Conservation (phyloP, 2,888 invertebrate genomes). For the Xanthorhoe spadicearia region DNA sequence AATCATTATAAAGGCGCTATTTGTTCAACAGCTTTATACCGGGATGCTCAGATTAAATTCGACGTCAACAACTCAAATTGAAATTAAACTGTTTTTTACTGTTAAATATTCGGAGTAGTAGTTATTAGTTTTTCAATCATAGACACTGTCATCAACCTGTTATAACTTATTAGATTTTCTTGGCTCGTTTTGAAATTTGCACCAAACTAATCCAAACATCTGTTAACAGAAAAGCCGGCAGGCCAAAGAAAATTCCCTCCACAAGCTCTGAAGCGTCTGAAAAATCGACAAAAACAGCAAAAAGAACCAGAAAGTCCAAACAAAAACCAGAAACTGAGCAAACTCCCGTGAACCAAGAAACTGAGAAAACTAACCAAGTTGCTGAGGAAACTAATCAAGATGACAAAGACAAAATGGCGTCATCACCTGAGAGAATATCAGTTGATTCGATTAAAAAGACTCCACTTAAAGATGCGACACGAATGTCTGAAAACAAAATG, state of each 20-base stretch:
- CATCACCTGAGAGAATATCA: conserved; percentile 1
- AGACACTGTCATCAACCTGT: too few relatives aligned
- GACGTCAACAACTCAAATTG: background rate
- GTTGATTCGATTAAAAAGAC: background rate
- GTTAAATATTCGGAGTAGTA: too few relatives aligned
- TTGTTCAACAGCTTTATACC: too few relatives aligned
- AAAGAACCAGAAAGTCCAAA: conserved; percentile 15
- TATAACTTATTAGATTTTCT: too few relatives aligned
- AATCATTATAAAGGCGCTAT: conserved; percentile 13
- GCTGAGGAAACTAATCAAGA: too few relatives aligned
- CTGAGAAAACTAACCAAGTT: background rate
- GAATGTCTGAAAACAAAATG: conserved; percentile 1
- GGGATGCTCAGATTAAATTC: too few relatives aligned
- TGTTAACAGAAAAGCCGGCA: conserved; percentile 20
- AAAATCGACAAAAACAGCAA: conserved; percentile 18
- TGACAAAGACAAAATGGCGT: conserved; percentile 6
- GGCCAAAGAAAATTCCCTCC: conserved; percentile 23
- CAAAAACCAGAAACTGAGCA: background rate
- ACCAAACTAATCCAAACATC: background rate
- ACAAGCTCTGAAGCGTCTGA: conserved; percentile 24
- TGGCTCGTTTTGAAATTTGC: background rate
- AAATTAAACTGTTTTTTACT: background rate
- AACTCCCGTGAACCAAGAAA: background rate
- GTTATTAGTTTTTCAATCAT: too few relatives aligned
- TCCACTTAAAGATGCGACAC: background rate